These are phyloP conservation scores for Aspidiotus rigidus DNA, from an alignment of 2,888 invertebrate genomes.

Conservation along the genomic window DNA sequence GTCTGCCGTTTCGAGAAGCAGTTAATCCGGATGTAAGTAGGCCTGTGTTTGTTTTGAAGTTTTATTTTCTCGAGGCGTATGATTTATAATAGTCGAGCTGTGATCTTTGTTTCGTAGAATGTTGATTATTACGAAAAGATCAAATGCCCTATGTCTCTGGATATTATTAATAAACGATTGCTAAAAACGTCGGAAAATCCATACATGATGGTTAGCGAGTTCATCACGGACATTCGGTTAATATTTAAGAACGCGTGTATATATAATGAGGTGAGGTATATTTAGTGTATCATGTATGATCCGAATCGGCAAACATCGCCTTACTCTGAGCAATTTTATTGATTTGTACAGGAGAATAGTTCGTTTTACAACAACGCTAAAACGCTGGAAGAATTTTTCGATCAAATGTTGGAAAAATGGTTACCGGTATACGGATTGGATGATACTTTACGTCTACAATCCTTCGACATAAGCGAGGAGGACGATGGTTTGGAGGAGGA, in stretches of 20 bases:
- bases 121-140: slow-evolving; percentile 61
- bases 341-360: slow-evolving; percentile 42
- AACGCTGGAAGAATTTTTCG: slow-evolving; percentile 75
- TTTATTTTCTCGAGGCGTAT: not conserved
- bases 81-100: not conserved
- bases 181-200: slow-evolving; percentile 54
- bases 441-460: slow-evolving; percentile 43
- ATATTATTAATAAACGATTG: slow-evolving; percentile 69
- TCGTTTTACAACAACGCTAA: slow-evolving; percentile 69
- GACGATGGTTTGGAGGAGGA: slow-evolving; percentile 41
- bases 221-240: slow-evolving; percentile 69
- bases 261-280: slow-evolving; percentile 28
- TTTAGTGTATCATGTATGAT: not conserved
- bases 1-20: slow-evolving; percentile 77
- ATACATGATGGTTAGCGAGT: slow-evolving; percentile 64
- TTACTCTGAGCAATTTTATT: not conserved
- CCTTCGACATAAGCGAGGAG: slow-evolving; percentile 39
- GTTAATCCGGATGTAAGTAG: slow-evolving; percentile 57
- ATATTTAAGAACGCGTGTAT: slow-evolving; percentile 82
- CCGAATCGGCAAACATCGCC: not conserved
- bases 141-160: slow-evolving; percentile 73
- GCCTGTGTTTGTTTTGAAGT: not conserved
- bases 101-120: slow-evolving; percentile 46
- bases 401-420: slow-evolving; percentile 70
- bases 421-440: slow-evolving; percentile 57